Conservation (phyloP, 2,113 vertebrate species). For the Bos javanicus region DNA sequence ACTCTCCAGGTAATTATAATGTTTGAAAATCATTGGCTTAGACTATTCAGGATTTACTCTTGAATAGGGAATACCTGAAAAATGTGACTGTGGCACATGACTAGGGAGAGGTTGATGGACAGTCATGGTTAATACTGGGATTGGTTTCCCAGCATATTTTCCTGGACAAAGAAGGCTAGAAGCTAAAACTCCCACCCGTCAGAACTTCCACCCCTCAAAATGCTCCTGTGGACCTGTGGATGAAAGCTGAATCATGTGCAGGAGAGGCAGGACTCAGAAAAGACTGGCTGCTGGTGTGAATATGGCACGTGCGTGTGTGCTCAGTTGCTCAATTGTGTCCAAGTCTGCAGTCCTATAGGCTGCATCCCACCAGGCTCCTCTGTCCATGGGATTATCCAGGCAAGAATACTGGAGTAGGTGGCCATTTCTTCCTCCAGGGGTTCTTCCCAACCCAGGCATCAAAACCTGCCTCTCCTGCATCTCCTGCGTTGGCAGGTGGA, state of each 20-base stretch:
- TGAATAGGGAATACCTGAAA: not conserved
- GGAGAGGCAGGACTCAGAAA: not conserved
- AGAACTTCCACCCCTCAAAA: not conserved
- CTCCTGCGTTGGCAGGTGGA: not conserved
- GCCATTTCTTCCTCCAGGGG: not conserved
- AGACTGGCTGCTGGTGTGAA: not conserved
- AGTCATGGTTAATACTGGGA: not conserved
- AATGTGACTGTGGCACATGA: not conserved
- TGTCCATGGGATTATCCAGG: not conserved
- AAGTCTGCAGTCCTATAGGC: not conserved
- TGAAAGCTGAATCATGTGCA: not conserved
- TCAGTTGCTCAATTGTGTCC: not conserved
- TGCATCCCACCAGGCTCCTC: not conserved
- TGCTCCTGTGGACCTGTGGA: not conserved
- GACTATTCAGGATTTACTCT: not conserved
- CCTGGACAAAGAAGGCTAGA: not conserved
- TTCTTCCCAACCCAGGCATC: not conserved
- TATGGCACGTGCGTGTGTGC: not conserved
- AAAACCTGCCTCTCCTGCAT: not conserved
- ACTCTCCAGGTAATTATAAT: not conserved
- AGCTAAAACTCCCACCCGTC: not conserved
- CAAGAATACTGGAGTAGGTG: not conserved
- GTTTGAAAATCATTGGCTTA: not conserved
- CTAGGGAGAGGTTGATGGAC: not conserved
- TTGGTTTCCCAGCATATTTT: not conserved